Conservation (phyloP, 2,797 vertebrate genomes). For the Rousettus madagascariensis region DNA sequence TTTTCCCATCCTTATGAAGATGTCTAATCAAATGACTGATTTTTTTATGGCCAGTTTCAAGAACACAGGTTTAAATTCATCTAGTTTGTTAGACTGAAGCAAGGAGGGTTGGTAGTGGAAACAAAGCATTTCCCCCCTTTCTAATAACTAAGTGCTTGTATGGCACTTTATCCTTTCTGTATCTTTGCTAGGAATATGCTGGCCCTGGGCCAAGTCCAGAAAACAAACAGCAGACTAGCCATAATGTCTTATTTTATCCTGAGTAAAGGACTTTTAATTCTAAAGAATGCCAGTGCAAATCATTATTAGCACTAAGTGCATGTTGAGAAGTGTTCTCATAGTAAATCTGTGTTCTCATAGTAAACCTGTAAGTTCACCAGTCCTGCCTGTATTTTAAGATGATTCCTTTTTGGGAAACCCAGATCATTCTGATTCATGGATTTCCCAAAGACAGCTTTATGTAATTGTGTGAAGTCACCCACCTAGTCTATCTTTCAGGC, state of each 20-base stretch:
- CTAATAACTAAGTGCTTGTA: background rate
- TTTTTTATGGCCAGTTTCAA: constrained; percentile 18
- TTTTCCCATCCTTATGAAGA: constrained; percentile 3
- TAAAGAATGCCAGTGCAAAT: background rate
- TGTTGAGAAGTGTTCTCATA: background rate
- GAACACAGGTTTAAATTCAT: constrained; percentile 28
- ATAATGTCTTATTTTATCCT: background rate
- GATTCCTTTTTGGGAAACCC: background rate
- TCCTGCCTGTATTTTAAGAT: constrained; percentile 6
- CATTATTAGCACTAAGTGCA: background rate
- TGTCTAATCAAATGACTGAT: background rate
- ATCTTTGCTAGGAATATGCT: background rate
- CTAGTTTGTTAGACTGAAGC: background rate
- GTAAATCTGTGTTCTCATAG: background rate
- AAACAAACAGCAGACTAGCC: background rate
- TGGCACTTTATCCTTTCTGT: background rate
- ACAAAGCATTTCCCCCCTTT: background rate
- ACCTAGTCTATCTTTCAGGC: background rate
- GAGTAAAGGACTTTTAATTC: background rate
- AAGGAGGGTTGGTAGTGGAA: background rate
- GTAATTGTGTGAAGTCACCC: background rate
- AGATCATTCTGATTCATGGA: background rate
- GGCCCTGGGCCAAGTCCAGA: background rate
- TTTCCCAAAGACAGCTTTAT: constrained; percentile 29
- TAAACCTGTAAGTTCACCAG: background rate